Evolutionary conservation across 2,797 vertebrate genomes (phyloP), one percentile per base, ranked within the genome.

Genomic region (Urophycis tenuis): DNA sequence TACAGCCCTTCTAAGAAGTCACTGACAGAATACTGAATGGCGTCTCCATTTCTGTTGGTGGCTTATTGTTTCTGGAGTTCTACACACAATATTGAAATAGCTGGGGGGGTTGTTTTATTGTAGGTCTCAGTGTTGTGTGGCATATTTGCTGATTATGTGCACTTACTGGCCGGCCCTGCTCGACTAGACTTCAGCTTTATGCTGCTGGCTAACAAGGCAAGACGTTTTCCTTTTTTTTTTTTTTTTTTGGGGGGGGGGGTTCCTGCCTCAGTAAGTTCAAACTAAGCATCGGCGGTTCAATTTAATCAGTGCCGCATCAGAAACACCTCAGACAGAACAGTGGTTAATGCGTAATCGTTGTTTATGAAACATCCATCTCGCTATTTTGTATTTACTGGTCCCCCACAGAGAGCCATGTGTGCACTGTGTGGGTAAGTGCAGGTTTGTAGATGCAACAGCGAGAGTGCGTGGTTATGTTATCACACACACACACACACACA

Each of bases 121-220:
- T 4, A 29, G n/a, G n/a, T 64, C 60, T 64, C 60, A 7, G 12
- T 64, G 60, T 25, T 64, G 25, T 29, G 60, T 12, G 60, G 60
- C n/a, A 17, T 64, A 64, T 29, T 14, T 29, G n/a, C n/a, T 25
- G 60, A 64, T 29, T 64, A 17, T 64, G 60, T 64, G 60, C 25
- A 64, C 25, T 60, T 60, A 7, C 53, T 60, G 53, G 53, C 25
- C 53, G 25, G 53, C 7, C 53, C 22, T 17, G 10, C n/a, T 64
- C 0, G n/a, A 64, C n/a, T 11, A 25, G n/a, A 25, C n/a, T 64
- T 64, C 11, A 64, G 53, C 60, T 67, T 67, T 25, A 29, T 14
- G 25, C 60, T 67, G 60, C 60, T 29, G 60, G 60, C 25, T 67
- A 67, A 67, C 60, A 67, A 67, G 60, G 60, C n/a, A 29, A 67